Percentiles rank a stretch among this genome's conserved stretches.
Conservation (phyloP, 2,113 vertebrate species). For the Astur gentilis region DNA sequence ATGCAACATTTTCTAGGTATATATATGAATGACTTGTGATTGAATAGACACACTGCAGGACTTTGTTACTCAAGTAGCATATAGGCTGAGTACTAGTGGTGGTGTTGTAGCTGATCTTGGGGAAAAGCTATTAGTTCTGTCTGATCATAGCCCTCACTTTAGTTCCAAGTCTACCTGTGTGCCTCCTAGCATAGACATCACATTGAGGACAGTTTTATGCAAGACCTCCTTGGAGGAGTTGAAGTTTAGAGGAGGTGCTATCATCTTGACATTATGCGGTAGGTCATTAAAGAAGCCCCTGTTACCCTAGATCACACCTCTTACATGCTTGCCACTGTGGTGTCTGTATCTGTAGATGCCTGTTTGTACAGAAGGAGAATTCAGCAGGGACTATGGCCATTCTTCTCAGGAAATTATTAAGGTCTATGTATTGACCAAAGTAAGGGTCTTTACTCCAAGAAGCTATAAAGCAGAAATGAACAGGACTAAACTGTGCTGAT, state of each 20-base stretch:
- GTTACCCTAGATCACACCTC: neutral
- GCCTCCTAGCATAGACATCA: neutral
- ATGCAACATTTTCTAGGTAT: neutral
- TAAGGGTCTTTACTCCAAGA: neutral
- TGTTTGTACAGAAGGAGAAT: neutral
- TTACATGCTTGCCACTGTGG: neutral
- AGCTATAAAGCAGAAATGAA: neutral
- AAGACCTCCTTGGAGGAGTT: neutral
- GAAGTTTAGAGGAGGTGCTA: neutral
- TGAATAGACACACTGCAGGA: accelerated
- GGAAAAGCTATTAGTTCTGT: neutral
- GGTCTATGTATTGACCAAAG: neutral
- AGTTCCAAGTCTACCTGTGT: neutral
- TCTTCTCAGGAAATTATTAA: neutral
- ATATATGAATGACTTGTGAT: neutral
- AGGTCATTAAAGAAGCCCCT: neutral
- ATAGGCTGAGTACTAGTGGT: neutral
- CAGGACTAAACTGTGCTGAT: neutral
- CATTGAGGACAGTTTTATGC: neutral
- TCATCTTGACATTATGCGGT: neutral
- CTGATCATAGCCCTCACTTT: neutral
- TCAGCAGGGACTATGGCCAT: neutral
- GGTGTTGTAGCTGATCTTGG: neutral
- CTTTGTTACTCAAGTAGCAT: neutral
- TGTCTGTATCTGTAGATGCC: neutral